phyloP scores from a whole-genome alignment of 2,888 invertebrate species.

The Empis livida region DNA sequence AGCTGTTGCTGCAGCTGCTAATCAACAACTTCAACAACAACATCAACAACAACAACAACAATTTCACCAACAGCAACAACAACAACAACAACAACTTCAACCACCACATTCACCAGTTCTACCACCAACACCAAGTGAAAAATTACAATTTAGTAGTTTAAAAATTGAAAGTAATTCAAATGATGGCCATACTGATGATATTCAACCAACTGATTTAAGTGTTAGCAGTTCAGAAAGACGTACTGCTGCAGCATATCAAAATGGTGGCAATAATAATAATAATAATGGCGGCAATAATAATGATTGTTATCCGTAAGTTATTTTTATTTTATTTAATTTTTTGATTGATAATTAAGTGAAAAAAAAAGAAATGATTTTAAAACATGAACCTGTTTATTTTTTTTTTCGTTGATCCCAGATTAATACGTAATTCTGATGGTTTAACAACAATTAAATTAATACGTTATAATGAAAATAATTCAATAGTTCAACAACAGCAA shows the following conservation, averaged over 20 bases:
- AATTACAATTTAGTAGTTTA: slow-evolving; percentile 30
- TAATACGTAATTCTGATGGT: slow-evolving; percentile 36
- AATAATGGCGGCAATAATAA: slow-evolving; percentile 12
- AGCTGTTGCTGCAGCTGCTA: slow-evolving; percentile 10
- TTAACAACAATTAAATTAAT: slow-evolving; percentile 36
- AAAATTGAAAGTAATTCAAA: slow-evolving; percentile 32
- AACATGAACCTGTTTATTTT: no score
- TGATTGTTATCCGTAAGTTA: slow-evolving; percentile 36
- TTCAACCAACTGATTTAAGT: slow-evolving; percentile 56
- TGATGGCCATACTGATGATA: slow-evolving; percentile 39
- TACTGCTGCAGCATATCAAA: background rate
- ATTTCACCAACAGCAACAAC: background rate
- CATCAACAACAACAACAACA: slow-evolving; percentile 3
- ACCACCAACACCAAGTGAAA: slow-evolving; percentile 24
- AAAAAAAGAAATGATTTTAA: background rate
- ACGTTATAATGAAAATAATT: slow-evolving; percentile 27
- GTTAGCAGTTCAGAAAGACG: slow-evolving; percentile 24
- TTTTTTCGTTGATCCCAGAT: slow-evolving; percentile 17
- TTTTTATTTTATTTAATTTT: background rate
- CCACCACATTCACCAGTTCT: slow-evolving; percentile 31
- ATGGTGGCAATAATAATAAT: slow-evolving; percentile 13
- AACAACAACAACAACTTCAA: slow-evolving; percentile 13
- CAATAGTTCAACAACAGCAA: slow-evolving; percentile 5
- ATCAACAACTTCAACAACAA: background rate
- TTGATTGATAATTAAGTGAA: no score